Conservation (phyloP, 2,113 vertebrate genomes). For the Hymenochirus boettgeri region DNA sequence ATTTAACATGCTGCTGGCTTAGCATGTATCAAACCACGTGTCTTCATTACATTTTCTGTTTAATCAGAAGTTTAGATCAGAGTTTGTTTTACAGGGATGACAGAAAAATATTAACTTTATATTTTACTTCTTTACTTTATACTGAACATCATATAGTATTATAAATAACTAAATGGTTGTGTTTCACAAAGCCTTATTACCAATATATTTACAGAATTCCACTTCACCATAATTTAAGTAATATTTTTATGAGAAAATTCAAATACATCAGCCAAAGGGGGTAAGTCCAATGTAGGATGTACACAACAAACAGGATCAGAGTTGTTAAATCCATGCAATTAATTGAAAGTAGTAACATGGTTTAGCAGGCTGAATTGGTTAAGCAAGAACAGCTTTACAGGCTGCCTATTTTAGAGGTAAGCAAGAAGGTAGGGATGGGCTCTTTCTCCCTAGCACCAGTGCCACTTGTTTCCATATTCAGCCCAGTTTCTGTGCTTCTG, state of each 20-base stretch:
- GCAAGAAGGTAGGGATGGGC: constrained; percentile 62
- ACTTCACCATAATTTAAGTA: too few relatives aligned
- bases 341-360: constrained; percentile 44
- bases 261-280: too few relatives aligned
- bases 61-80: not conserved
- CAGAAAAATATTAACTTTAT: too few relatives aligned
- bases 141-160: too few relatives aligned
- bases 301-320: too few relatives aligned
- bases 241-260: too few relatives aligned
- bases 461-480: constrained; percentile 55
- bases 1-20: constrained; percentile 28
- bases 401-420: constrained; percentile 74
- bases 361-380: constrained; percentile 48
- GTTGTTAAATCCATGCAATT: constrained; percentile 7
- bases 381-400: constrained; percentile 77
- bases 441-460: constrained; percentile 74
- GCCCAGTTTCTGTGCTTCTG: constrained; percentile 65
- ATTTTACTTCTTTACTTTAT: too few relatives aligned
- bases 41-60: not conserved
- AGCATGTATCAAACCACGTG: constrained; percentile 26
- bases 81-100: too few relatives aligned
- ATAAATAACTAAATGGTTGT: too few relatives aligned
- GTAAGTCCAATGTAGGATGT: too few relatives aligned
- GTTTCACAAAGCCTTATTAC: too few relatives aligned
- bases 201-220: too few relatives aligned